Percentiles rank a stretch among this genome's conserved stretches.
phyloP scores from a whole-genome alignment of 92 coral and sea anemone genomes.

The Parazoanthus darwini region DNA sequence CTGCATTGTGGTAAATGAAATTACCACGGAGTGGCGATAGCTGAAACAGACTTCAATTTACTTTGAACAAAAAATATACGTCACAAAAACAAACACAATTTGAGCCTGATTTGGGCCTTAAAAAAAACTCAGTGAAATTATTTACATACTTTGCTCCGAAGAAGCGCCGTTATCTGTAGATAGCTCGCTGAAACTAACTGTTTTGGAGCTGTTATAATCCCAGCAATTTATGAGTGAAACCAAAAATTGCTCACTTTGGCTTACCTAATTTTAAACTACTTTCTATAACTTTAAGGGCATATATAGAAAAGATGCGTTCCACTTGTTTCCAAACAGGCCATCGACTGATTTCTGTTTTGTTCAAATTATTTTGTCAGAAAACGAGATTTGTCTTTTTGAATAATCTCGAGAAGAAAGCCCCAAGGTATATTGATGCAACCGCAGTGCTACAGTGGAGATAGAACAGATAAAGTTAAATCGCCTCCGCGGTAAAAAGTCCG shows the following conservation, averaged over 20 bases:
- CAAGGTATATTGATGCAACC: background rate
- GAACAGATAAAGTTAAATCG: constrained; percentile 4
- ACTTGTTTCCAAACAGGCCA: background rate
- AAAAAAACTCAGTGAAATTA: no score
- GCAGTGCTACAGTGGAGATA: constrained; percentile 19
- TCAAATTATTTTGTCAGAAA: background rate
- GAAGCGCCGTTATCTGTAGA: no score
- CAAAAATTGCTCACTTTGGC: no score
- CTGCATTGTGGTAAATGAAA: no score
- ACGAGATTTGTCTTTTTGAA: background rate
- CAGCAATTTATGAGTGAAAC: no score
- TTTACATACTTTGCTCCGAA: no score
- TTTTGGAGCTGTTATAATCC: no score
- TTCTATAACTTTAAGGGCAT: no score
- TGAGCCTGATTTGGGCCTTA: background rate
- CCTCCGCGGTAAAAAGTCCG: background rate
- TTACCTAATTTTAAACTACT: no score
- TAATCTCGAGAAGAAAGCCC: background rate
- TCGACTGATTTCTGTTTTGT: background rate
- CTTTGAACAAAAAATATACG: background rate
- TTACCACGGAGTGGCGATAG: background rate
- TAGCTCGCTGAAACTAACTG: no score
- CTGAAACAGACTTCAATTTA: background rate
- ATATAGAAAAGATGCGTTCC: no score
- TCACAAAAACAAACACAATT: background rate